Conservation (phyloP, 2,113 vertebrate species). For the Alligator mississippiensis region DNA sequence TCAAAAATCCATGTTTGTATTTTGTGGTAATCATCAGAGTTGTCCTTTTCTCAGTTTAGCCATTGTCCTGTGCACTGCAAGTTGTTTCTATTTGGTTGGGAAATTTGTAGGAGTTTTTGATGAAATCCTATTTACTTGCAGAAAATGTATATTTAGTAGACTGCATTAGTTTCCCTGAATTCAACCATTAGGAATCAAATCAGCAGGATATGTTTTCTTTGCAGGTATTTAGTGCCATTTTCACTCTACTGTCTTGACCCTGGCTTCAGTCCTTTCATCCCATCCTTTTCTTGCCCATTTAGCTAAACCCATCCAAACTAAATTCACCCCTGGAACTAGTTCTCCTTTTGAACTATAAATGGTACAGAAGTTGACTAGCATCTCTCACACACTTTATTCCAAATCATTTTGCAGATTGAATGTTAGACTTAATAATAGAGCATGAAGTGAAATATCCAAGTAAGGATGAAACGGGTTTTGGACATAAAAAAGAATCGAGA, state of each 20-base stretch:
- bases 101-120: conserved; percentile 1
- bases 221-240: neutral
- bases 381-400: neutral
- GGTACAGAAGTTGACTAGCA: neutral
- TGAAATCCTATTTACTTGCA: neutral
- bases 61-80: neutral
- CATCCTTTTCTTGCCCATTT: neutral
- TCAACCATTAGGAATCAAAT: neutral
- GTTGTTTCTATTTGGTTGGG: conserved; percentile 56
- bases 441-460: neutral
- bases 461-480: neutral
- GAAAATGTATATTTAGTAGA: neutral
- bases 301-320: neutral
- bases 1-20: no score
- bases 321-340: neutral
- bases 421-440: neutral
- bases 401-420: neutral
- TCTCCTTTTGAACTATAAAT: neutral
- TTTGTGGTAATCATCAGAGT: no score
- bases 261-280: neutral
- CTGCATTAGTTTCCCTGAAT: neutral
- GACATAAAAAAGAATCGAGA: neutral
- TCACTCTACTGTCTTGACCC: neutral
- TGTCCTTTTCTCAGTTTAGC: no score
- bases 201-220: conserved; percentile 12